phyloP scores from a whole-genome alignment of 2,113 vertebrate genomes.

The Noctilio leporinus region DNA sequence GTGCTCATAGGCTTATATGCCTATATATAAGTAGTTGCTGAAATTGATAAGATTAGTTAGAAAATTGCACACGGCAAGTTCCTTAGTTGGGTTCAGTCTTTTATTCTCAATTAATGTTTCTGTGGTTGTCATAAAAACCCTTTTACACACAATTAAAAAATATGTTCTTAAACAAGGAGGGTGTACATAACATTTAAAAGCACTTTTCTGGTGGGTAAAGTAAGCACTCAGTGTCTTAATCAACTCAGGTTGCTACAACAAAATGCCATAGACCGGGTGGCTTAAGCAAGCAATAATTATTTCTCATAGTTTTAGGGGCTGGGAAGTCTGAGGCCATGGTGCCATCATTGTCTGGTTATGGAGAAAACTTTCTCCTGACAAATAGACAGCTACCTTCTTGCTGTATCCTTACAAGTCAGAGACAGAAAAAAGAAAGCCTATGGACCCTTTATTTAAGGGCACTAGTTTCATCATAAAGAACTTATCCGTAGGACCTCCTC shows the following conservation, averaged over 20 bases:
- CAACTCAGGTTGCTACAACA: not conserved
- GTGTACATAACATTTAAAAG: not conserved
- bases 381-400: not conserved
- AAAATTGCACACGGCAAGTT: not conserved
- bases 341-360: not conserved
- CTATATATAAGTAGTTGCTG: not conserved
- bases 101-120: not conserved
- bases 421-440: not conserved
- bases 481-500: not conserved
- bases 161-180: not conserved
- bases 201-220: not conserved
- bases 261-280: not conserved
- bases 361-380: not conserved
- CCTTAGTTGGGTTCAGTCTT: not conserved
- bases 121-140: not conserved
- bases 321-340: not conserved
- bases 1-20: not conserved
- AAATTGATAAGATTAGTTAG: not conserved
- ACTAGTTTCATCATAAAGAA: not conserved
- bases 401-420: not conserved
- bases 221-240: not conserved
- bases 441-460: not conserved
- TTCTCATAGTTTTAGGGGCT: not conserved
- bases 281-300: not conserved
- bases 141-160: not conserved